phyloP scores from a whole-genome alignment of 2,888 invertebrate genomes.

The Hydrotaea cyrtoneurina region DNA sequence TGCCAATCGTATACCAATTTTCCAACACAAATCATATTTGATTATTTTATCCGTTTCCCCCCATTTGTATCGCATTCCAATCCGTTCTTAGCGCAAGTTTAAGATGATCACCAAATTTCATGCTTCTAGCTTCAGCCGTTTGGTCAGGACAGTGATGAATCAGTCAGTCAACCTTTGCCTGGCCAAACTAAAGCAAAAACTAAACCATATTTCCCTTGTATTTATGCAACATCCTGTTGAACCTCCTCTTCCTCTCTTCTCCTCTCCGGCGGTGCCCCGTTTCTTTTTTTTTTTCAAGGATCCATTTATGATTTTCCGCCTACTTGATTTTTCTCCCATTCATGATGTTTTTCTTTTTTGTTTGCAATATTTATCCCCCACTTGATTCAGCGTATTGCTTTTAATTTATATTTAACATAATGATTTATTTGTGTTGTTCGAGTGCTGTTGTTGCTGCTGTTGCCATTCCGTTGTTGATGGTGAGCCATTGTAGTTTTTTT shows the following conservation, averaged over 20 bases:
- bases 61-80: no score
- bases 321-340: neutral
- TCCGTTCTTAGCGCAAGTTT: no score
- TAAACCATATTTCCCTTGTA: neutral
- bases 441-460: neutral
- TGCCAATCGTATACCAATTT: no score
- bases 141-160: no score
- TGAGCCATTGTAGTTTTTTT: neutral
- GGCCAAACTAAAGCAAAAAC: neutral
- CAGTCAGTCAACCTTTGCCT: no score
- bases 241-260: neutral
- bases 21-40: no score
- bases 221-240: neutral
- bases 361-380: neutral
- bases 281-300: neutral
- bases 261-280: neutral
- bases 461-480: neutral
- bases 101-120: no score
- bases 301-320: constrained; percentile 4
- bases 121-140: no score
- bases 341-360: neutral
- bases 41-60: no score
- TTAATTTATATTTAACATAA: constrained; percentile 34
- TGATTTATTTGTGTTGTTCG: constrained; percentile 47
- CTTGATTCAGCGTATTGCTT: constrained; percentile 23